These are phyloP conservation scores for Pachydiplax longipennis DNA, from an alignment of 2,888 invertebrate genomes.

Conservation along the genomic window DNA sequence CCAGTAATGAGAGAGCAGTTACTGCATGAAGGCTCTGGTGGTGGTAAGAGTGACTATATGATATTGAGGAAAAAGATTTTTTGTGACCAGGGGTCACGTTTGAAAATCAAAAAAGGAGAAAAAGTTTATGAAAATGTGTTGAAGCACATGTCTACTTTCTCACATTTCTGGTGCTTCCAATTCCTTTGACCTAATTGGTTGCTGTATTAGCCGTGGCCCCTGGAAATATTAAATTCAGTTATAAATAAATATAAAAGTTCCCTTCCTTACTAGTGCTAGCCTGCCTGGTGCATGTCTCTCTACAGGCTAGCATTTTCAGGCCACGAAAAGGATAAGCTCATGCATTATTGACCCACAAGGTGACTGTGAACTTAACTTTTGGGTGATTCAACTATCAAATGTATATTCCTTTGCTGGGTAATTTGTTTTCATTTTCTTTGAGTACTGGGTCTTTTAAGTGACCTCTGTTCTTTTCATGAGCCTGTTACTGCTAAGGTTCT, in stretches of 20 bases:
- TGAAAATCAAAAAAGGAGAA: conserved; percentile 44
- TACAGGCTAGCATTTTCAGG: conserved; percentile 52
- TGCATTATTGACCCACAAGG: conserved; percentile 39
- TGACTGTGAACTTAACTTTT: conserved; percentile 28
- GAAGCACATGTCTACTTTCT: conserved; percentile 13
- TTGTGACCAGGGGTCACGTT: conserved; percentile 46
- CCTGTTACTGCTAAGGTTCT: conserved; percentile 52
- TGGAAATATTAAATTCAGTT: conserved; percentile 5
- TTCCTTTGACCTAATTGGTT: conserved; percentile 44
- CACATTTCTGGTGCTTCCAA: conserved; percentile 43
- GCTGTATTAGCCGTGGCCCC: conserved; percentile 29
- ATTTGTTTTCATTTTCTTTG: conserved; percentile 46
- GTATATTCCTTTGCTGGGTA: conserved; percentile 29
- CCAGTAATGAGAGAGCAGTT: conserved; percentile 87
- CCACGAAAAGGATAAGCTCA: conserved; percentile 52
- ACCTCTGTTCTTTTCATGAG: conserved; percentile 52
- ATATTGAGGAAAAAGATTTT: conserved; percentile 20
- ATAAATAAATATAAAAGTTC: conserved; percentile 29
- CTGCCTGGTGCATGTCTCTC: conserved; percentile 48
- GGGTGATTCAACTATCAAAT: background rate
- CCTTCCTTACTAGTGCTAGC: conserved; percentile 50
- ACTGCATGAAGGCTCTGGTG: conserved; percentile 55
- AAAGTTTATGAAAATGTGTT: conserved; percentile 46
- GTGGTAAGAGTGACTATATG: conserved; percentile 52
- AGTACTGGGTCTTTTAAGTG: conserved; percentile 47